Base-by-base conservation (phyloP, 2,888 invertebrate species). In the Morpho achilles region DNA sequence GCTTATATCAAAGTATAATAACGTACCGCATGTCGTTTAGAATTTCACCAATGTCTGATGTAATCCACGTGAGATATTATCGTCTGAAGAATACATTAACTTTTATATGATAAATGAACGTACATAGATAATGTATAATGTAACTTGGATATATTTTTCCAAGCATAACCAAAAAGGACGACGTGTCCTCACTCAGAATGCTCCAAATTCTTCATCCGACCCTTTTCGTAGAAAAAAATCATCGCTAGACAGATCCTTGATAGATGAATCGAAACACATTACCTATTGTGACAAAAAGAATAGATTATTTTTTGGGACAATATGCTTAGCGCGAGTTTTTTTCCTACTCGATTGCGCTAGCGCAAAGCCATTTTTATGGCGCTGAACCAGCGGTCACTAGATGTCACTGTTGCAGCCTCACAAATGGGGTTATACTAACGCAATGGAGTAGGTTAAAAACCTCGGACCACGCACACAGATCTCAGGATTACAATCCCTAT, bases 191-290 rank as follows among this genome's bases (percentile, higher is more conserved):
- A 42, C 57, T 50, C 47, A 53, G 55, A 48, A 56, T 50, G 45
- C 43, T 56, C 50, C 47, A 51, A 56, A 63, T 63, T 58, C 42
- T 46, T 57, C 48, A 56, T 60, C 59, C 64, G 68, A 68, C 68
- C 69, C 68, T 75, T 56, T 54, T 68, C 62, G 57, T 63, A 50
- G 57, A 69, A 68, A 32, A 32, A 70, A 70, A 70, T 69, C 67
- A 68, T 66, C 60, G 53, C 59, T 51, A 62, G 59, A 65, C 64
- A 66, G 61, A 68, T 68, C 54, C 64, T 58, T 68, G 67, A 68
- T 68, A 67, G 64, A 59, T 62, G 61, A 71, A 71, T 71, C 70
- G 69, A 62, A 64, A 63, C 51, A 51, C 59, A 65, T 63, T 61
- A 57, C 16, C 6, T 56, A 49, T 40, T 16, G 63, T 59, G 51